Conservation (phyloP, 2,113 vertebrate genomes). For the Podilymbus podiceps region DNA sequence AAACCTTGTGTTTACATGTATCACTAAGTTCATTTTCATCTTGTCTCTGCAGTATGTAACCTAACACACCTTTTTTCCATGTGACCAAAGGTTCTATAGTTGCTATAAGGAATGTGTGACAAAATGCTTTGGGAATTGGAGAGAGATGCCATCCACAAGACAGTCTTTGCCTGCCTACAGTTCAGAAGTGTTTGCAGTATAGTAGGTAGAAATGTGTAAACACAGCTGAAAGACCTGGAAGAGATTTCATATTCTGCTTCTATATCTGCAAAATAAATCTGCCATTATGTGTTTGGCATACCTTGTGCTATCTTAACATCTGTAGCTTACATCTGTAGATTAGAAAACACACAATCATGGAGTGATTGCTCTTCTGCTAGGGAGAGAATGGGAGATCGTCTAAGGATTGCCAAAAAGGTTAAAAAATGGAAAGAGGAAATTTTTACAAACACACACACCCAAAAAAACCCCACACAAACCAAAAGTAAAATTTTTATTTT, state of each 20-base stretch:
- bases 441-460: background rate
- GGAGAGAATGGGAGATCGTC: background rate
- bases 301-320: background rate
- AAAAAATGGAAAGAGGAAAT: background rate
- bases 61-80: background rate
- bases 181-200: background rate
- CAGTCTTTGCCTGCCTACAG: background rate
- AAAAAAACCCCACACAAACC: background rate
- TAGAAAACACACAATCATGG: background rate
- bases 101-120: background rate
- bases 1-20: fast-evolving
- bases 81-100: background rate
- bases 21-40: background rate
- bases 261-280: background rate
- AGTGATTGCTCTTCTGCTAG: background rate
- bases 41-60: background rate
- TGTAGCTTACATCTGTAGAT: background rate
- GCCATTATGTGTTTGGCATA: background rate
- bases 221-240: constrained; percentile 12
- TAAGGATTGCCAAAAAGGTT: background rate
- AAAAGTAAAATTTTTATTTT: background rate
- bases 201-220: background rate
- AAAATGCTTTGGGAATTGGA: background rate
- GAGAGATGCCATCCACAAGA: background rate
- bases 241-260: background rate